Evolutionary conservation across 2,888 invertebrate species (phyloP).

Genomic region (Orthonychiurus folsomi): DNA sequence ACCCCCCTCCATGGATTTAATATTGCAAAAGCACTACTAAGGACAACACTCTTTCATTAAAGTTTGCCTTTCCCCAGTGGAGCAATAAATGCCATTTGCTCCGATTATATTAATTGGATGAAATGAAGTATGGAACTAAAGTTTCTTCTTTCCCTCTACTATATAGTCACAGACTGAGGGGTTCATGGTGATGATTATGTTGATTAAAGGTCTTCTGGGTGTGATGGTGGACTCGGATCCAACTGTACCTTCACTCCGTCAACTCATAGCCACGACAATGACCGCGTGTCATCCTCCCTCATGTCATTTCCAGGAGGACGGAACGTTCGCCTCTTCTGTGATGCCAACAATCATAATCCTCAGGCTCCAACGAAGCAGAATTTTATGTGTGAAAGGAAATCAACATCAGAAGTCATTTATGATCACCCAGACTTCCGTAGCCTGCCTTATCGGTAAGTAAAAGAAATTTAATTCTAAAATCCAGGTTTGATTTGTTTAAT

Average conservation of each 20-base stretch:
- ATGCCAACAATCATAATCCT: constrained; percentile 53
- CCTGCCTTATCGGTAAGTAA: constrained; percentile 28
- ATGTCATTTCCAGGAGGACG: constrained; percentile 39
- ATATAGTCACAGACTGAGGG: background rate
- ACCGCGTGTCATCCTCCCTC: constrained; percentile 37
- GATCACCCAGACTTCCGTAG: constrained; percentile 49
- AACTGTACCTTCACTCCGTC: background rate
- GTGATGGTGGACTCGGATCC: constrained; percentile 20
- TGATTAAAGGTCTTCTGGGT: constrained; percentile 37
- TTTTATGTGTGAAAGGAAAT: constrained; percentile 53
- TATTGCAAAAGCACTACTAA: too few species aligned
- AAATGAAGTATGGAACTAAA: constrained; percentile 4
- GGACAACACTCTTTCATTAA: background rate
- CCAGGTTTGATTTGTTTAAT: background rate
- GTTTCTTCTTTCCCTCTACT: constrained; percentile 21
- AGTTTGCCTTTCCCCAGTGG: background rate
- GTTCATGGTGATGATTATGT: constrained; percentile 18
- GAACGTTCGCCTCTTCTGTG: constrained; percentile 53
- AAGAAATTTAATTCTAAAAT: background rate
- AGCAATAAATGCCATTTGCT: constrained; percentile 1
- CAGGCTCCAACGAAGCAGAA: constrained; percentile 60
- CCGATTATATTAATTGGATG: constrained; percentile 4
- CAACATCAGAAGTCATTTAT: constrained; percentile 53
- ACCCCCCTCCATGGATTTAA: too few species aligned
- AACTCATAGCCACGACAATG: constrained; percentile 26